Conservation (phyloP, 2,797 vertebrate genomes). For the Tapirus indicus region DNA sequence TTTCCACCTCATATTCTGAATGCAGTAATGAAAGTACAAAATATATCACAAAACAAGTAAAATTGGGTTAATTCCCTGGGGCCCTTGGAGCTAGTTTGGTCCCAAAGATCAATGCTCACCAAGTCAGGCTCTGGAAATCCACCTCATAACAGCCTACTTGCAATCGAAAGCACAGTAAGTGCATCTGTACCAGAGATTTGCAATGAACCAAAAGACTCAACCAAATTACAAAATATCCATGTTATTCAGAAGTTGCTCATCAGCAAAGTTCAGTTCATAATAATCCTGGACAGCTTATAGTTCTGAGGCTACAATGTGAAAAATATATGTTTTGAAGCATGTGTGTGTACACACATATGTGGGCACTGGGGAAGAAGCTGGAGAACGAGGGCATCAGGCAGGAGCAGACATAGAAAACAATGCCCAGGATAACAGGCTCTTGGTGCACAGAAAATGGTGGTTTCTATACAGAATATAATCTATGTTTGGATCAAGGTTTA, state of each 20-base stretch:
- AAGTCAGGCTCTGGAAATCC: conserved; percentile 19
- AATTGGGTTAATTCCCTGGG: conserved; percentile 6
- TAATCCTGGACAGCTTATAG: neutral
- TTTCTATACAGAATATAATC: neutral
- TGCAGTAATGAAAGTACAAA: neutral
- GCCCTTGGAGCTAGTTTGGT: neutral
- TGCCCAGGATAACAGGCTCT: neutral
- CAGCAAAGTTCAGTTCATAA: conserved; percentile 10
- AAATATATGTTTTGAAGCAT: neutral
- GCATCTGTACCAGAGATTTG: neutral
- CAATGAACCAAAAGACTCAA: neutral
- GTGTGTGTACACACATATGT: neutral
- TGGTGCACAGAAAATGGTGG: neutral
- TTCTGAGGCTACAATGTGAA: neutral
- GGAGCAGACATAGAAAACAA: conserved; percentile 10
- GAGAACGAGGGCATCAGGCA: neutral
- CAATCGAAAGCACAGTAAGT: neutral
- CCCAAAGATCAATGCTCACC: conserved; percentile 13
- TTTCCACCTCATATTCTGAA: conserved; percentile 42
- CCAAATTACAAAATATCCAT: conserved; percentile 19
- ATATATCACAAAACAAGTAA: neutral
- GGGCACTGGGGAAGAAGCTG: neutral
- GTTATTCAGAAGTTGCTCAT: conserved; percentile 8
- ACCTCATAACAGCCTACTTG: neutral
- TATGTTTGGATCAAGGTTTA: neutral